Conservation (phyloP, 1,140 invertebrate species). For the Brachionus paranguensis region DNA sequence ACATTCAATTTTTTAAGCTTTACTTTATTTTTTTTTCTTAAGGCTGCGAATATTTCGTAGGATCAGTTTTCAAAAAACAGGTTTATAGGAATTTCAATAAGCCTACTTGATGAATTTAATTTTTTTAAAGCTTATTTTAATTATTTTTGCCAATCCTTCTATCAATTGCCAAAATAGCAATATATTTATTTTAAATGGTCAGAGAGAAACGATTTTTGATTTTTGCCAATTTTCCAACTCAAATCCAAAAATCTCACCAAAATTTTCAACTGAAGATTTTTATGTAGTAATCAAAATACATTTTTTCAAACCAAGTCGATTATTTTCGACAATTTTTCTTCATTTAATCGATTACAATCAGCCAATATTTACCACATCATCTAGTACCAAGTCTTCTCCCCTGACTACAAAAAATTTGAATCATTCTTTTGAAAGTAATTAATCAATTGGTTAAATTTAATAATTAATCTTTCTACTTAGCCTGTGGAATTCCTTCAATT, state of each 20-base stretch:
- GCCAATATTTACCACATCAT: neutral
- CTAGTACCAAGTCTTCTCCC: neutral
- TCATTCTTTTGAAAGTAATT: neutral
- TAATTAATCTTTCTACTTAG: neutral
- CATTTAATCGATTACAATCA: neutral
- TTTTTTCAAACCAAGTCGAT: neutral
- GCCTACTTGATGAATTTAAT: neutral
- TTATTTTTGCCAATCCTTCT: neutral
- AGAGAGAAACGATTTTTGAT: neutral
- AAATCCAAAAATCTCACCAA: no score
- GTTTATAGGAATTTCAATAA: neutral
- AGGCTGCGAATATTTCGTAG: constrained; percentile 3
- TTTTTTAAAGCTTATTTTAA: neutral
- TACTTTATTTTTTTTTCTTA: neutral
- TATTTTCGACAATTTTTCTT: neutral
- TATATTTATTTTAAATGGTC: neutral
- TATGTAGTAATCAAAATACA: neutral
- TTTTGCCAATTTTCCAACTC: neutral
- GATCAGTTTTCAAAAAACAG: constrained; percentile 9
- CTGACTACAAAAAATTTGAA: neutral
- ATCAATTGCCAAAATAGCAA: neutral
- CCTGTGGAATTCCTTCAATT: neutral
- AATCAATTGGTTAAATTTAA: neutral
- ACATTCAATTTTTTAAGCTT: neutral
- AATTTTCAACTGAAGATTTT: neutral